Percentiles rank a stretch among this genome's conserved stretches.
Conservation (phyloP, 1,140 invertebrate genomes). For the Cylas formicarius region DNA sequence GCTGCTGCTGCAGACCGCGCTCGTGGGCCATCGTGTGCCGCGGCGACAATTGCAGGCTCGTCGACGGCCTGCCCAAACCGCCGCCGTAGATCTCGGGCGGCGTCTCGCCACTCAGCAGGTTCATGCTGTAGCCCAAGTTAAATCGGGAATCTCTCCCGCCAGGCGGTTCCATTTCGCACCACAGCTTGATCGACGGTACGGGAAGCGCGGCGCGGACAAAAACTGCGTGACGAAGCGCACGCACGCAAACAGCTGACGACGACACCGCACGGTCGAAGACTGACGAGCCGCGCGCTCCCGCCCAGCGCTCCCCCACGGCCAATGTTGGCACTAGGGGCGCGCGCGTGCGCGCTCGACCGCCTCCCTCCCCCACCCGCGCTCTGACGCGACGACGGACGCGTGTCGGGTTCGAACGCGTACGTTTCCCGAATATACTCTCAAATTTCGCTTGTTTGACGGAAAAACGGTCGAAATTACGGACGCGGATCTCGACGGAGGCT, state of each 20-base stretch:
- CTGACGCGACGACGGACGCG: background rate
- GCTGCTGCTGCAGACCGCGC: conserved; percentile 43
- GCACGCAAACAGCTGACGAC: conserved; percentile 37
- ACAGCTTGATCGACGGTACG: conserved; percentile 36
- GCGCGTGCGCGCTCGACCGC: conserved; percentile 42
- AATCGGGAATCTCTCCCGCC: conserved; percentile 78
- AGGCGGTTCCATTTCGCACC: conserved; percentile 62
- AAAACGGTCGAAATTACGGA: background rate
- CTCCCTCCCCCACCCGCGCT: conserved; percentile 12
- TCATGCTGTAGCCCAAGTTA: conserved; percentile 76
- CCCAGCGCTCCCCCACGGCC: conserved; percentile 32
- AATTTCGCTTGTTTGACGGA: conserved; percentile 2
- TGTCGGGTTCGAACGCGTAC: conserved; percentile 12
- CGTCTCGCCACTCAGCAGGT: conserved; percentile 63
- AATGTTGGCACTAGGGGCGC: conserved; percentile 31
- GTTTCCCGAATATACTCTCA: conserved; percentile 4
- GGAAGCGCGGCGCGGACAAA: conserved; percentile 21
- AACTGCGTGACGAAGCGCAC: conserved; percentile 13
- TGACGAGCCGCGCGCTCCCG: conserved; percentile 25
- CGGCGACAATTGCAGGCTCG: conserved; percentile 49
- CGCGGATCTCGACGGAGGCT: background rate
- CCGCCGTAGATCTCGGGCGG: conserved; percentile 68
- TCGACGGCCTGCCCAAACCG: conserved; percentile 54
- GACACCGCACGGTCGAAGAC: conserved; percentile 17
- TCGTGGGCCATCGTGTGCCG: conserved; percentile 57